Percentiles rank a stretch among this genome's conserved stretches.
Evolutionary conservation across 2,888 invertebrate genomes (phyloP).

Genomic region (Sericinus montela): DNA sequence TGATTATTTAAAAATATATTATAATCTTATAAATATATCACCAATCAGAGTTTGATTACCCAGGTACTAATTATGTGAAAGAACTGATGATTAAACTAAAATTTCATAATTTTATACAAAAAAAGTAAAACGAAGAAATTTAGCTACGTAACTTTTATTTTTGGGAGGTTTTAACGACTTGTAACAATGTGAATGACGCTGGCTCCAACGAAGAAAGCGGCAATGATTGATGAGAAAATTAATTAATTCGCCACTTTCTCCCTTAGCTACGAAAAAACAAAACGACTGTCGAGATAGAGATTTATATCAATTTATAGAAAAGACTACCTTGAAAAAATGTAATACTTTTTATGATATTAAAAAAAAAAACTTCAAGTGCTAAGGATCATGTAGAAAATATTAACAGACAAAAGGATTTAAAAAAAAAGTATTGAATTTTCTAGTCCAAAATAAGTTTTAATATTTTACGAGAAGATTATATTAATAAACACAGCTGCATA

Average conservation of each 20-base stretch:
- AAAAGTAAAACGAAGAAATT: constrained; percentile 20
- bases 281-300: constrained; percentile 31
- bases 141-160: constrained; percentile 25
- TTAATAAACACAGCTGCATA: constrained; percentile 6
- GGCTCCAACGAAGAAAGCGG: constrained; percentile 35
- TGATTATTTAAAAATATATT: no score
- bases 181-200: constrained; percentile 41
- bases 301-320: constrained; percentile 19
- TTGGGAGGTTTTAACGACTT: constrained; percentile 31
- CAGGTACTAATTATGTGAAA: no score
- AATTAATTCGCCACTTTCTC: constrained; percentile 57
- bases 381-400: background rate
- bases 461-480: background rate
- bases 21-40: no score
- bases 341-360: no score
- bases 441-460: constrained; percentile 12
- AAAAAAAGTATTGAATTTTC: constrained; percentile 11
- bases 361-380: background rate
- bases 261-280: constrained; percentile 50
- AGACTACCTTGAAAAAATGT: background rate
- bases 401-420: background rate
- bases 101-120: no score
- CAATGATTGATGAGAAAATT: constrained; percentile 46
- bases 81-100: no score
- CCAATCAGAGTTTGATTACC: no score